phyloP scores from a whole-genome alignment of 2,113 vertebrate species.

The Cyprinodon variegatus region DNA sequence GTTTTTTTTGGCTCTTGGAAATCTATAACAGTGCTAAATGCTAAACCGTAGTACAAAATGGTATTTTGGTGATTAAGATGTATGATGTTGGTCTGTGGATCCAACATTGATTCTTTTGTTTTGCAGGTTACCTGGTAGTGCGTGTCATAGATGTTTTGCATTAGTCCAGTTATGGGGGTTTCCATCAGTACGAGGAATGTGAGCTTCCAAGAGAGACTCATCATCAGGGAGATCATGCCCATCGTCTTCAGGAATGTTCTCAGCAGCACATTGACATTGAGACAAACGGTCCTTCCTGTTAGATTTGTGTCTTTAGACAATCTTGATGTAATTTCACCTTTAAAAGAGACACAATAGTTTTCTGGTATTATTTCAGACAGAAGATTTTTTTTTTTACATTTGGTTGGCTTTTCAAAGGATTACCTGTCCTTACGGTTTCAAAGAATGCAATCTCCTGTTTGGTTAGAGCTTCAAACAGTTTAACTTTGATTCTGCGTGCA shows the following conservation, averaged over 20 bases:
- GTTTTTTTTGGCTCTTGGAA: no score
- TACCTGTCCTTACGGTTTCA: slow-evolving; percentile 75
- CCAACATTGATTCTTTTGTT: no score
- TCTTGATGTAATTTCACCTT: slow-evolving; percentile 83
- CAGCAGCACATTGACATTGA: slow-evolving; percentile 84
- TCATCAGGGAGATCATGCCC: slow-evolving; percentile 83
- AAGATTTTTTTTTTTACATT: no score
- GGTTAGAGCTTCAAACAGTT: slow-evolving; percentile 71
- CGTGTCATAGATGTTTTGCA: slow-evolving; percentile 79
- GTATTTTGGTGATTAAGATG: no score
- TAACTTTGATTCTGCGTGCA: slow-evolving; percentile 62
- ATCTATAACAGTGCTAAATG: no score
- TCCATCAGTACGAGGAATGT: slow-evolving; percentile 83
- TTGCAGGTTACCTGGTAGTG: slow-evolving; percentile 33
- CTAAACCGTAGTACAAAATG: no score
- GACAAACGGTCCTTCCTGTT: slow-evolving; percentile 80
- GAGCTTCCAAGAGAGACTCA: slow-evolving; percentile 82
- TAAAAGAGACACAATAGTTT: no score
- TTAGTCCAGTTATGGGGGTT: slow-evolving; percentile 68
- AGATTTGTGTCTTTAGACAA: slow-evolving; percentile 80
- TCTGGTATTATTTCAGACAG: no score
- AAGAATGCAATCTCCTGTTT: slow-evolving; percentile 79
- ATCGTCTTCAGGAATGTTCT: slow-evolving; percentile 80
- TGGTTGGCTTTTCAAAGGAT: no score
- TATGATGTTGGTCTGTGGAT: no score